Conservation (phyloP, 1,140 invertebrate genomes). For the Drosophila sechellia region DNA sequence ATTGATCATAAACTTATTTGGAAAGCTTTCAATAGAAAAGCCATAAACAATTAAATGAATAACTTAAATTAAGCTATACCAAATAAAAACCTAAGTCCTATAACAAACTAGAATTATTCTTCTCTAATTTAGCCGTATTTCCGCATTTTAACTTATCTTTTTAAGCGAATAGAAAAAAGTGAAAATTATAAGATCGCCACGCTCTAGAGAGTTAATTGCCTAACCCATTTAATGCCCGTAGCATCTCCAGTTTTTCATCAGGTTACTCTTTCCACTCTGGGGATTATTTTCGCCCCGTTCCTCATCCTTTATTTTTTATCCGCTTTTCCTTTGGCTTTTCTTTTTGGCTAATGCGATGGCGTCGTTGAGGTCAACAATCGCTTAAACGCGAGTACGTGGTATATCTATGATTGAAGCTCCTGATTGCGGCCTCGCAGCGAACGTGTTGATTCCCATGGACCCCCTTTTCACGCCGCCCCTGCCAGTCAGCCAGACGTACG, state of each 20-base stretch:
- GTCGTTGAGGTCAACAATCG: slow-evolving; percentile 73
- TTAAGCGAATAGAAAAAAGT: background rate
- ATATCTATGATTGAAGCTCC: slow-evolving; percentile 73
- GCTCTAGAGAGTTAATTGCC: slow-evolving; percentile 8
- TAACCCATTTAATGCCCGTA: slow-evolving; percentile 23
- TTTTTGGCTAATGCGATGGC: slow-evolving; percentile 53
- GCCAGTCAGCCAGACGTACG: background rate
- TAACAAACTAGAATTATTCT: too few relatives aligned
- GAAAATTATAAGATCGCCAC: background rate
- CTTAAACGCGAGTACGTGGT: slow-evolving; percentile 73
- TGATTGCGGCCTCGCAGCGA: slow-evolving; percentile 56
- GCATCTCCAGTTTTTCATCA: slow-evolving; percentile 15
- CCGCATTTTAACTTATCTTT: background rate
- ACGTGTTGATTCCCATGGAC: slow-evolving; percentile 63
- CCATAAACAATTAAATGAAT: too few relatives aligned
- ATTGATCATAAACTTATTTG: too few relatives aligned
- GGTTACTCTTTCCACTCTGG: background rate
- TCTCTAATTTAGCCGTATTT: too few relatives aligned
- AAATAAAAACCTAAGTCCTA: too few relatives aligned
- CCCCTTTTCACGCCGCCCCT: background rate
- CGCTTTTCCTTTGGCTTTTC: slow-evolving; percentile 26
- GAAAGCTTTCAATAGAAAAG: too few relatives aligned
- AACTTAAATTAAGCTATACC: too few relatives aligned
- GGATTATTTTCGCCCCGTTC: slow-evolving; percentile 23
- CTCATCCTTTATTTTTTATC: slow-evolving; percentile 9